Percentiles rank a stretch among this genome's conserved stretches.
These are phyloP conservation scores for Knipowitschia caucasica DNA, from an alignment of 2,797 vertebrate species.

Conservation along the genomic window DNA sequence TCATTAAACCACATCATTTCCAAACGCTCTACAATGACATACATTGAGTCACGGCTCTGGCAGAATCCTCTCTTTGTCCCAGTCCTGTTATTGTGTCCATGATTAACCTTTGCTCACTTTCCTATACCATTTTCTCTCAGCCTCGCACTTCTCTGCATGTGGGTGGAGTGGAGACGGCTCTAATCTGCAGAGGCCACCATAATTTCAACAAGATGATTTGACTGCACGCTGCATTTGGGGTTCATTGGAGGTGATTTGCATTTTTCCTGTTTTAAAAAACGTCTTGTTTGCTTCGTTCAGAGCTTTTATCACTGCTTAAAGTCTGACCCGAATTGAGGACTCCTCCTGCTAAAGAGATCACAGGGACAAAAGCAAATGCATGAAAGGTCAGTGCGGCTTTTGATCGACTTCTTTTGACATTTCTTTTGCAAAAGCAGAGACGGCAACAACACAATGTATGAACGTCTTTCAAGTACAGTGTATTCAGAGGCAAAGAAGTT, in stretches of 20 bases:
- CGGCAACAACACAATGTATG: background rate
- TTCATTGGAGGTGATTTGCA: background rate
- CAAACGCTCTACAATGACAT: background rate
- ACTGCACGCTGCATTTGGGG: background rate
- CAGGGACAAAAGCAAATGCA: slow-evolving; percentile 28
- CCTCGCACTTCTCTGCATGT: background rate
- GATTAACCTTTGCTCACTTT: background rate
- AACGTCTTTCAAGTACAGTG: background rate
- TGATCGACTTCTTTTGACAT: slow-evolving; percentile 54
- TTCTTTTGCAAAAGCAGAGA: slow-evolving; percentile 32
- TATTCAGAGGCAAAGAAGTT: background rate
- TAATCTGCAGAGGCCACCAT: background rate
- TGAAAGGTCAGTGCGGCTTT: slow-evolving; percentile 47
- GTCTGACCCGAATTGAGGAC: background rate
- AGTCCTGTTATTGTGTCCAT: background rate
- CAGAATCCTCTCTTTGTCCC: background rate
- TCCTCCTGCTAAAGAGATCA: slow-evolving; percentile 3
- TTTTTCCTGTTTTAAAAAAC: background rate
- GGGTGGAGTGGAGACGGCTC: background rate
- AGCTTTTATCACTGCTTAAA: slow-evolving; percentile 6
- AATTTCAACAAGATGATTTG: background rate
- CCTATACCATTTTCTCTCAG: background rate
- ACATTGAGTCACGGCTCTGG: background rate
- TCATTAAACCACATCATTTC: background rate
- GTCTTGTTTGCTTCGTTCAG: background rate